Base-by-base conservation (phyloP, 1,140 invertebrate genomes). In the Calycopis cecrops region DNA sequence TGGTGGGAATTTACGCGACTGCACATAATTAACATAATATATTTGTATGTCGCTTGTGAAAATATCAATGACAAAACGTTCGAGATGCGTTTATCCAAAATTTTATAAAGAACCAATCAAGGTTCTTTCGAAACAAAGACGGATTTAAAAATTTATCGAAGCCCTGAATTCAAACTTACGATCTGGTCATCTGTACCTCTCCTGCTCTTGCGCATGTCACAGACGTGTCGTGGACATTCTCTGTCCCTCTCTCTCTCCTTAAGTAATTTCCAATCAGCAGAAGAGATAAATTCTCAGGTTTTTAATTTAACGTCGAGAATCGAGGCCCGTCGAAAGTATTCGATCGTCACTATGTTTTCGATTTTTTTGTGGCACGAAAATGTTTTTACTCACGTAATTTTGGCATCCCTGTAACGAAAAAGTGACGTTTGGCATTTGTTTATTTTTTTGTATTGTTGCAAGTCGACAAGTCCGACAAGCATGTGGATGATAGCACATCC, bases 401-500 rank as follows among this genome's bases (percentile, higher is more conserved):
- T 17, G 7, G 40, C 14, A 16, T 9, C 4, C 1, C 6, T 17
- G 14, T 4, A 9, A 14, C 40, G 38, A 44, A 44, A 44, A 38
- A 38, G 14, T 28, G 50, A 54, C 18, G 28, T 18, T 47, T 11
- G 50, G 14, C 42, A 51, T 60, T 53, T 58, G 57, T 60, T 71
- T 65, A 68, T 67, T 62, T 65, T 44, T 40, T 53, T 9, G 12
- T 17, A 59, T 47, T 17, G 38, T 52, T 40, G 14, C 11, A 42
- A 17, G 16, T 6, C 51, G 73, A 74, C 74, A 62, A 73, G 74
- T 82, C 72, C 68, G 69, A 71, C 72, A 74, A 69, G 63, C 79
- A 82, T 79, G 79, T 83, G 81, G 69, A 67, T 54, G 76, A 75
- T 74, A 71, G 73, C 73, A 69, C 75, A 73, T 81, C 83, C 79